These are phyloP conservation scores for Callionymus lyra DNA, from an alignment of 2,113 vertebrate genomes.

Conservation along the genomic window DNA sequence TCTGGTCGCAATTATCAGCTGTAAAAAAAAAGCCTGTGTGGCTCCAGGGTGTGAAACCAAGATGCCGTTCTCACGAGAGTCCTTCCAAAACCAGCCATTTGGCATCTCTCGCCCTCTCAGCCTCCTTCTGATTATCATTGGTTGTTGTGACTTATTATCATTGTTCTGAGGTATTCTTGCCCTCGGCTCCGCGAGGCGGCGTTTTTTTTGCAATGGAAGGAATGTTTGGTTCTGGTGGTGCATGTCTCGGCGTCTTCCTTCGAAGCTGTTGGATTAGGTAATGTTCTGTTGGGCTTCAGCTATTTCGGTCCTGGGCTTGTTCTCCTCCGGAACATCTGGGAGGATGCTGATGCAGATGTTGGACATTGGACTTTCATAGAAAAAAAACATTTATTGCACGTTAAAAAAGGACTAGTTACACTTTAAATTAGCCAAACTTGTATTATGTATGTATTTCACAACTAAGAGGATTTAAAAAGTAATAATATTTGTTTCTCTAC, in stretches of 20 bases:
- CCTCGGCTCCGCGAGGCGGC: constrained; percentile 31
- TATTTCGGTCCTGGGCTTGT: constrained; percentile 8
- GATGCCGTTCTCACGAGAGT: constrained; percentile 1
- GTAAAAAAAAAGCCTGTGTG: no score
- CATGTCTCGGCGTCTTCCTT: constrained; percentile 48
- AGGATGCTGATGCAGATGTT: no score
- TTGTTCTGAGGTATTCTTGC: constrained; percentile 53
- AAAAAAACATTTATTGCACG: no score
- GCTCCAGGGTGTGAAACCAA: constrained; percentile 3
- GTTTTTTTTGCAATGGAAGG: constrained; percentile 47
- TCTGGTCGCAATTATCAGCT: no score
- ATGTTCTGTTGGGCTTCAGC: constrained; percentile 15
- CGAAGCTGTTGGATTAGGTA: constrained; percentile 34
- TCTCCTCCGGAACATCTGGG: no score
- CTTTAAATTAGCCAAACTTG: no score
- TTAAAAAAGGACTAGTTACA: no score
- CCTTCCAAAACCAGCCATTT: constrained; percentile 1
- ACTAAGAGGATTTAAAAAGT: no score
- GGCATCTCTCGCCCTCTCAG: background rate
- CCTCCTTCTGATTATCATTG: constrained; percentile 11
- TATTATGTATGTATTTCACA: no score
- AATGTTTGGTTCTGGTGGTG: constrained; percentile 40
- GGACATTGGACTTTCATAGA: no score
- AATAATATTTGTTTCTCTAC: no score
- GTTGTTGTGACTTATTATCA: constrained; percentile 34